A percentile compares a stretch with the other conserved stretches of the same genome.
Conservation (phyloP, 2,797 vertebrate genomes). For the Dallia pectoralis region DNA sequence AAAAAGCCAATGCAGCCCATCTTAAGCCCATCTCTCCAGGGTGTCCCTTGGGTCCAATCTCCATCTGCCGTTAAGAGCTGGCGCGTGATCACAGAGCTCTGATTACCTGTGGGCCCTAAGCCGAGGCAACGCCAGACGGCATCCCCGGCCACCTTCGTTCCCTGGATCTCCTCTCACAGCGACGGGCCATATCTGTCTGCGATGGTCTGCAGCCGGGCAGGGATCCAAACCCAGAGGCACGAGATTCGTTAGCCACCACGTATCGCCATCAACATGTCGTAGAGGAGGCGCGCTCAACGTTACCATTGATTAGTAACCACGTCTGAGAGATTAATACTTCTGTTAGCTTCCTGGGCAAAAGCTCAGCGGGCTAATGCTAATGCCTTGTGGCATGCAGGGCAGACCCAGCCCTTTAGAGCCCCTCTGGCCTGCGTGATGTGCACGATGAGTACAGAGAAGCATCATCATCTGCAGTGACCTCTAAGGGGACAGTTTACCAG, state of each 20-base stretch:
- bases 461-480: background rate
- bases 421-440: background rate
- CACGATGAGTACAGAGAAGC: background rate
- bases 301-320: background rate
- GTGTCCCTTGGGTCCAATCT: conserved; percentile 5
- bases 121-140: background rate
- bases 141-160: background rate
- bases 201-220: background rate
- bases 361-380: background rate
- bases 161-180: background rate
- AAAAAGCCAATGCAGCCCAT: background rate
- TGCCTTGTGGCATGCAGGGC: background rate
- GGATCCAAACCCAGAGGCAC: background rate
- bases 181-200: background rate
- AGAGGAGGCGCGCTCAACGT: background rate
- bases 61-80: conserved; percentile 18
- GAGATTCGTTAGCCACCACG: background rate
- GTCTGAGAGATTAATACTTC: background rate
- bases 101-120: conserved; percentile 22
- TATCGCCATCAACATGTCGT: background rate
- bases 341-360: background rate
- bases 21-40: conserved; percentile 13
- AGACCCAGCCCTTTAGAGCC: background rate
- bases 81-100: conserved; percentile 24
- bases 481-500: background rate